Evolutionary conservation across 2,888 invertebrate genomes (phyloP), one percentile per base, ranked within the genome.

Genomic region (Antheraea assamensis): DNA sequence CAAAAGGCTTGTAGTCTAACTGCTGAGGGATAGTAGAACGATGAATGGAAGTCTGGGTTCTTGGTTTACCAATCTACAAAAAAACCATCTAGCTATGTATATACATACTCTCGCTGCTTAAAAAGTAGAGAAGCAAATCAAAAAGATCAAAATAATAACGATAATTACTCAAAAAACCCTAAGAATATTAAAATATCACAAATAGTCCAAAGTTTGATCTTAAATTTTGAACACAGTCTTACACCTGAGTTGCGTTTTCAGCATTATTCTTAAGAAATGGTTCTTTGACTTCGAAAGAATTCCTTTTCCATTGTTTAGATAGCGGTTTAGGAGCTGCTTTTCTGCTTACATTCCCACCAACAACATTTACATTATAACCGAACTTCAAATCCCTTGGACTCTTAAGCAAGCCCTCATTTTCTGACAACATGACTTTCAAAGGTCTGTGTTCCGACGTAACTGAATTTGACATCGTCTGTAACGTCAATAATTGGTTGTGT

Each of bases 241-340:
- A 97, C 92, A 98, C 98, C 95, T 98, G 98, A 78, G 98, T 98
- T 72, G 98, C 98, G 81, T 97, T 98, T 83, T 98, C 98, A 76
- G 96, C 96, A 86, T 97, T 96, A 89, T 97, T 97, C 87, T 97
- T 97, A 85, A 97, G 96, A 82, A 97, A 95, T 74, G 97, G 97
- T 82, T 97, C 97, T 83, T 96, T 96, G 81, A 94, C 86, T 78
- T 94, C 95, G 75, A 96, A 95, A 31, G 96, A 95, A 74, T 95
- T 95, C 76, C 96, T 95, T 92, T 97, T 97, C 87, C 96, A 97
- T 17, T 97, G 97, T 81, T 97, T 97, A 24, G 97, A 97, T n/a
- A 97, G 97, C 55, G 97, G 97, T 83, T 97, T 96, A 0, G 97
- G 97, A 64, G 97, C 97, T 78, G 97, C 96, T 89, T 90, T 83